Conservation (phyloP, 2,888 invertebrate species). For the Plebejus argus region DNA sequence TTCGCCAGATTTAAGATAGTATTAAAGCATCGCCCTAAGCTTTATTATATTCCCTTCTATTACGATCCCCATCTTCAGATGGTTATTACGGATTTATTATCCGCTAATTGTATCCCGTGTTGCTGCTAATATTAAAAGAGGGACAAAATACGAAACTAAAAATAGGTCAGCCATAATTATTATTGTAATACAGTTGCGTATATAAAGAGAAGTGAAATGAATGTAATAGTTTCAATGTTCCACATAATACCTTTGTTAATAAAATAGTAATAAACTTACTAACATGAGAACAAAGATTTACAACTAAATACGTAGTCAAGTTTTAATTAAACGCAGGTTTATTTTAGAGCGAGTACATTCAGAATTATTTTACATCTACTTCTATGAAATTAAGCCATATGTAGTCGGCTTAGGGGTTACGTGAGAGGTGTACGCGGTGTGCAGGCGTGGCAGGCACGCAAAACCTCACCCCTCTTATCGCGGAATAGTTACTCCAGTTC, state of each 20-base stretch:
- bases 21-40: constrained; percentile 27
- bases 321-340: constrained; percentile 19
- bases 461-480: constrained; percentile 28
- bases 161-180: background rate
- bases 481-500: constrained; percentile 23
- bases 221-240: too few relatives aligned
- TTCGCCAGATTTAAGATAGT: constrained; percentile 37
- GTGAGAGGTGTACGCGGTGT: background rate
- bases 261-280: background rate
- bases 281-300: background rate
- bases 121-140: background rate
- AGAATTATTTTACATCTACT: background rate
- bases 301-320: background rate
- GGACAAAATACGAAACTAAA: background rate
- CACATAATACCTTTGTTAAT: background rate
- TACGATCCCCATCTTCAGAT: constrained; percentile 2
- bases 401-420: background rate
- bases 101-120: background rate
- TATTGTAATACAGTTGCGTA: background rate
- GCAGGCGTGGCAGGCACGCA: constrained; percentile 27
- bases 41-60: constrained; percentile 26
- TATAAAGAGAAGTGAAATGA: too few relatives aligned
- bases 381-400: background rate
- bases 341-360: constrained; percentile 4
- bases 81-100: constrained; percentile 1